Evolutionary conservation across 2,113 vertebrate species (phyloP).

Genomic region (Perccottus glenii): DNA sequence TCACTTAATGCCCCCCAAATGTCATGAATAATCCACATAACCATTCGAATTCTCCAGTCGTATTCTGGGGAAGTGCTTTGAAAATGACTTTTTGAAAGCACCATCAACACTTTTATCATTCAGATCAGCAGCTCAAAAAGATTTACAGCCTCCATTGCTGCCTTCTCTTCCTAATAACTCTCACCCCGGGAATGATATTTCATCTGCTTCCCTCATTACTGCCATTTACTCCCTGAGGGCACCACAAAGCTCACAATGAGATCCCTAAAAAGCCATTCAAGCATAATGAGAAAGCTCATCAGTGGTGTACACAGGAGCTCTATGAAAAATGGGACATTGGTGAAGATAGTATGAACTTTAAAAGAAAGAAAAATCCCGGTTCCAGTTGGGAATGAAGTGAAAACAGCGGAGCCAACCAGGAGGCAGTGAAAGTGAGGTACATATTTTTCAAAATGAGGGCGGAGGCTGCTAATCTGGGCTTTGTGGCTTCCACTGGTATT

Average conservation of each 20-base stretch:
- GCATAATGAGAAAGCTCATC: slow-evolving; percentile 3
- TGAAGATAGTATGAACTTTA: neutral
- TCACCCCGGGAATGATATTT: slow-evolving; percentile 5
- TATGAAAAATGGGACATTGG: neutral
- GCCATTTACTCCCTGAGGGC: slow-evolving; percentile 8
- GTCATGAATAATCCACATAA: slow-evolving; percentile 4
- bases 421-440: slow-evolving; percentile 9
- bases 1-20: neutral
- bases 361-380: too few relatives aligned
- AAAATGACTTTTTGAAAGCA: neutral
- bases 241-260: neutral
- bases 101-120: neutral
- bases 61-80: slow-evolving; percentile 5
- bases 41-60: neutral
- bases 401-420: neutral
- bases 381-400: slow-evolving; percentile 4
- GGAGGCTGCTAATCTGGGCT: slow-evolving; percentile 55
- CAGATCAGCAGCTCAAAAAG: slow-evolving; percentile 1
- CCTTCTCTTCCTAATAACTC: slow-evolving; percentile 12
- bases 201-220: slow-evolving; percentile 13
- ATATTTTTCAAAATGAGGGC: neutral
- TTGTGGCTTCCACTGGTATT: slow-evolving; percentile 56
- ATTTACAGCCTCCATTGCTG: neutral
- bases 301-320: neutral
- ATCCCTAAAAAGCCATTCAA: slow-evolving; percentile 10